phyloP scores from a whole-genome alignment of 2,797 vertebrate species.

The Sebastolobus altivelis region DNA sequence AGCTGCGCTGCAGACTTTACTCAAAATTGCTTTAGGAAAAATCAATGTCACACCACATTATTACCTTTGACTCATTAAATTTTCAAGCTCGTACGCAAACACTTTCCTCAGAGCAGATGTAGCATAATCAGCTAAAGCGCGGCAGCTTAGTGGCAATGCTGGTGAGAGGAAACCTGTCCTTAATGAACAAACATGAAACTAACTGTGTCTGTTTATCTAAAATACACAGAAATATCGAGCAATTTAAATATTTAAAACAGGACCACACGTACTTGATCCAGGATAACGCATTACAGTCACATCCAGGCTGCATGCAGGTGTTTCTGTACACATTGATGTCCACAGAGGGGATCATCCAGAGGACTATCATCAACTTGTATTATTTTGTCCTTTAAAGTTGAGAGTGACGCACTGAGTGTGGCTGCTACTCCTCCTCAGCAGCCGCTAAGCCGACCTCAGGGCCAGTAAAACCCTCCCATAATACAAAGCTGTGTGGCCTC shows the following conservation, averaged over 20 bases:
- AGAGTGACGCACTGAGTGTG: slow-evolving; percentile 31
- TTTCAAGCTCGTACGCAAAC: slow-evolving; percentile 48
- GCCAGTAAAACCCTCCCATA: slow-evolving; percentile 65
- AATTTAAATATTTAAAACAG: slow-evolving; percentile 4
- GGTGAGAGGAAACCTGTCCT: slow-evolving; percentile 8
- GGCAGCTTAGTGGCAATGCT: slow-evolving; percentile 20
- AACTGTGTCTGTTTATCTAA: not conserved
- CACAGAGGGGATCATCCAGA: slow-evolving; percentile 22
- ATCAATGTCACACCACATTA: slow-evolving; percentile 54
- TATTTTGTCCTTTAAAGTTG: slow-evolving; percentile 31
- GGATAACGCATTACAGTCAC: not conserved
- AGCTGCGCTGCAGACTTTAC: slow-evolving; percentile 30
- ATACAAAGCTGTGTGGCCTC: slow-evolving; percentile 72
- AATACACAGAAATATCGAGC: slow-evolving; percentile 1
- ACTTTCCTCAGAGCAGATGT: slow-evolving; percentile 38
- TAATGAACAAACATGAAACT: slow-evolving; percentile 18
- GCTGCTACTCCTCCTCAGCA: slow-evolving; percentile 49
- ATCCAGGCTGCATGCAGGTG: slow-evolving; percentile 8
- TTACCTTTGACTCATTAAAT: slow-evolving; percentile 50
- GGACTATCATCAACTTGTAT: slow-evolving; percentile 23
- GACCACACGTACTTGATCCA: not conserved
- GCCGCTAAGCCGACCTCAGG: slow-evolving; percentile 52
- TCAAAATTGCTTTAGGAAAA: slow-evolving; percentile 51
- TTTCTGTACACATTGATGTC: slow-evolving; percentile 15
- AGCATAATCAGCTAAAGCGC: slow-evolving; percentile 26